Conservation (phyloP, 2,113 vertebrate genomes). For the Entosphenus tridentatus region DNA sequence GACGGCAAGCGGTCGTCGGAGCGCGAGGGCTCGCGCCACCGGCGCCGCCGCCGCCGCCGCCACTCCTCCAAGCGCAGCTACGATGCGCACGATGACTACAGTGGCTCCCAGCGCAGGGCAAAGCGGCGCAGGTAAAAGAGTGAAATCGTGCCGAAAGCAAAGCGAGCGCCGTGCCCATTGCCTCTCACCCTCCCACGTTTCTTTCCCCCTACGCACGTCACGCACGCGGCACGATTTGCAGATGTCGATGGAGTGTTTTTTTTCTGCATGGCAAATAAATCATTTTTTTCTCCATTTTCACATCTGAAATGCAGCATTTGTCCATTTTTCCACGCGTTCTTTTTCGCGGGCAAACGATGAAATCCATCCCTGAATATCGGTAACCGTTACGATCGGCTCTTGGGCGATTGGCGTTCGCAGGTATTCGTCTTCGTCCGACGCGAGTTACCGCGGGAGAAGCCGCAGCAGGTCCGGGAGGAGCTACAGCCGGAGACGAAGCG, state of each 20-base stretch:
- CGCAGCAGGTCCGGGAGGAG: constrained; percentile 31
- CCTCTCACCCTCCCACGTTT: no score
- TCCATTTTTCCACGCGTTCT: no score
- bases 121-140: constrained; percentile 37
- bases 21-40: constrained; percentile 30
- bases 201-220: no score
- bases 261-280: no score
- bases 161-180: no score
- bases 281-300: constrained; percentile 32
- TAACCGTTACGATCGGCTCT: constrained; percentile 27
- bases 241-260: no score
- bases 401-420: constrained; percentile 45
- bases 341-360: no score
- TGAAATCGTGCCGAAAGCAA: no score
- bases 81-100: constrained; percentile 59
- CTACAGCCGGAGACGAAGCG: constrained; percentile 49
- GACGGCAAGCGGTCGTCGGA: constrained; percentile 70
- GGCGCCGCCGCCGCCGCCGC: constrained; percentile 37
- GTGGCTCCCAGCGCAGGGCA: constrained; percentile 39
- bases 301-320: constrained; percentile 47
- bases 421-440: constrained; percentile 43
- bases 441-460: constrained; percentile 36
- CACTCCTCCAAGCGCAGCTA: constrained; percentile 23
- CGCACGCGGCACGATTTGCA: no score
- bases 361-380: no score